A percentile compares a stretch with the other conserved stretches of the same genome.
Conservation (phyloP, 1,140 invertebrate species). For the Drosophila sturtevanti region DNA sequence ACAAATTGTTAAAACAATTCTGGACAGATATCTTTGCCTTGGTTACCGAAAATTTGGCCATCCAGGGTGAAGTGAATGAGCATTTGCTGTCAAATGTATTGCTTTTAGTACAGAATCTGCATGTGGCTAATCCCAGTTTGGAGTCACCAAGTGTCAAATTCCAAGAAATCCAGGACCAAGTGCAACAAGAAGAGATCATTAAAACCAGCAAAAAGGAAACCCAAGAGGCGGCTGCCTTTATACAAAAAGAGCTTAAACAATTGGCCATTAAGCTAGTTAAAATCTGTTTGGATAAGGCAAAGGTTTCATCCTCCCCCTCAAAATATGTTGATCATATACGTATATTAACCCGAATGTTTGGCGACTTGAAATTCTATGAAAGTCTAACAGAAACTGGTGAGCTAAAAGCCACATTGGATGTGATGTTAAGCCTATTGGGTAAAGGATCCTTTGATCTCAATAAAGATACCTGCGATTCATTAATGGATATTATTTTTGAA, state of each 20-base stretch:
- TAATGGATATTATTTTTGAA: slow-evolving; percentile 86
- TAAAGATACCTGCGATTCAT: slow-evolving; percentile 80
- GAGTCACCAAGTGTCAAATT: slow-evolving; percentile 71
- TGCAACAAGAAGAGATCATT: background rate
- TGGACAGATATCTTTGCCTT: slow-evolving; percentile 84
- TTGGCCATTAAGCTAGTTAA: slow-evolving; percentile 84
- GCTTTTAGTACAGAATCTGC: slow-evolving; percentile 64
- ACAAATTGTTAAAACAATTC: slow-evolving; percentile 83
- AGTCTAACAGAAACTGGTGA: slow-evolving; percentile 57
- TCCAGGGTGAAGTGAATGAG: slow-evolving; percentile 45
- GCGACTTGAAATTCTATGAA: slow-evolving; percentile 59
- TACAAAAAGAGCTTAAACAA: slow-evolving; percentile 83
- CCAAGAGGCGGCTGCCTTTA: slow-evolving; percentile 53
- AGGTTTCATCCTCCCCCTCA: slow-evolving; percentile 23
- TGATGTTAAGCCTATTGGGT: slow-evolving; percentile 83
- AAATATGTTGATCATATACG: slow-evolving; percentile 62
- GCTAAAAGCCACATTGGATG: slow-evolving; percentile 83
- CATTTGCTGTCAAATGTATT: slow-evolving; percentile 58
- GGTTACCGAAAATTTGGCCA: slow-evolving; percentile 76
- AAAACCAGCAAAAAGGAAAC: slow-evolving; percentile 44
- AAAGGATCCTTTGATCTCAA: slow-evolving; percentile 22
- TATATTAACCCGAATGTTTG: slow-evolving; percentile 64
- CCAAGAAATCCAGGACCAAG: slow-evolving; percentile 2
- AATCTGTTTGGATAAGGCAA: slow-evolving; percentile 81
- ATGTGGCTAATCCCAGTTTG: slow-evolving; percentile 66